These are phyloP conservation scores for Leucoma salicis DNA, from an alignment of 2,888 invertebrate species.

Conservation along the genomic window DNA sequence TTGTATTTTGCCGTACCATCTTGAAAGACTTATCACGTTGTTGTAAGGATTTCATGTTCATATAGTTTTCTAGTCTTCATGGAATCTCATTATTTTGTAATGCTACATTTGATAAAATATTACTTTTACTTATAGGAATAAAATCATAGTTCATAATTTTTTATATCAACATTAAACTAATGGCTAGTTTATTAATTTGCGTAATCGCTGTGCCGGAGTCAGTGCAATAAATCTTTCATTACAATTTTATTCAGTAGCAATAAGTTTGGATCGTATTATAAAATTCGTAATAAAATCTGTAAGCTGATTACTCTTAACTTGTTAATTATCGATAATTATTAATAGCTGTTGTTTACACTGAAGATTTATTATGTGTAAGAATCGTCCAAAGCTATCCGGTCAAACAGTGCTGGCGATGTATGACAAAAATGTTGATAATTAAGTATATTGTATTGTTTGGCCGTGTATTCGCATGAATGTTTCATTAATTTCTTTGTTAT, in stretches of 20 bases:
- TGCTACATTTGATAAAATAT: conserved; percentile 62
- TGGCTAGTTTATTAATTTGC: conserved; percentile 37
- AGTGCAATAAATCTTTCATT: conserved; percentile 45
- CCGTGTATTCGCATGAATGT: conserved; percentile 77
- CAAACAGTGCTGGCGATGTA: conserved; percentile 64
- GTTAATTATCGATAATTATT: conserved; percentile 21
- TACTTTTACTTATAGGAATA: conserved; percentile 55
- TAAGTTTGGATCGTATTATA: conserved; percentile 40
- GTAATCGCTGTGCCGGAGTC: conserved; percentile 55
- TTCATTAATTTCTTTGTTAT: conserved; percentile 69
- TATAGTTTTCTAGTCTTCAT: conserved; percentile 81
- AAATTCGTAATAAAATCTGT: conserved; percentile 36
- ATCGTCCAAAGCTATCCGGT: conserved; percentile 43
- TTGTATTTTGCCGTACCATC: conserved; percentile 76
- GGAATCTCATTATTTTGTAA: conserved; percentile 75
- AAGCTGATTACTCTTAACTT: conserved; percentile 17
- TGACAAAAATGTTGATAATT: conserved; percentile 64
- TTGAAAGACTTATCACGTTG: conserved; percentile 78
- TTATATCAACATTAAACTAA: conserved; percentile 50
- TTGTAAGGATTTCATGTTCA: conserved; percentile 81
- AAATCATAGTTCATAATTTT: conserved; percentile 56
- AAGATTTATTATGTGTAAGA: conserved; percentile 34
- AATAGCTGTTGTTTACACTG: conserved; percentile 28
- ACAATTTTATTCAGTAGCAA: conserved; percentile 39
- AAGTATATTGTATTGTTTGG: conserved; percentile 75